Conservation (phyloP, 1,140 invertebrate genomes). For the Uloborus diversus region DNA sequence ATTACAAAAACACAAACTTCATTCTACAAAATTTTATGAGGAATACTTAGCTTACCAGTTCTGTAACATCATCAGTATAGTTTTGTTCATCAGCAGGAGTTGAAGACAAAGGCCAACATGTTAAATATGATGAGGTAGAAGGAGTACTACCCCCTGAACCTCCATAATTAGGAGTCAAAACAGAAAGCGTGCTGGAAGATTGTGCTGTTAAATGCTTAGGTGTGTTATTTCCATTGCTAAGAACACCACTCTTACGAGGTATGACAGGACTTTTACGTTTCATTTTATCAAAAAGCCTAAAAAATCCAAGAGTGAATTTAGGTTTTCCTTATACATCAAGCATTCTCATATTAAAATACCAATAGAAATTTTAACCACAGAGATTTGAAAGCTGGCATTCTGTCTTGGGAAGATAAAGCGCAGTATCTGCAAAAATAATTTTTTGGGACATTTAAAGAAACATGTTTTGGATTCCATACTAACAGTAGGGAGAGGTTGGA, state of each 20-base stretch:
- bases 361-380: too few species aligned
- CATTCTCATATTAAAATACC: too few species aligned
- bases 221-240: slow-evolving; percentile 39
- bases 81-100: slow-evolving; percentile 22
- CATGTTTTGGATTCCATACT: too few species aligned
- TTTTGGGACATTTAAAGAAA: too few species aligned
- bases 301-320: too few species aligned
- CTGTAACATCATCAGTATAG: slow-evolving; percentile 14
- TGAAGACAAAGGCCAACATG: slow-evolving; percentile 22
- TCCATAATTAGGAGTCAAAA: slow-evolving; percentile 38
- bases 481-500: too few species aligned
- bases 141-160: slow-evolving; percentile 35
- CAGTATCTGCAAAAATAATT: too few species aligned
- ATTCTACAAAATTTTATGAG: background rate
- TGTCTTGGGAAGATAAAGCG: too few species aligned
- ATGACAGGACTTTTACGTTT: slow-evolving; percentile 46
- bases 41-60: background rate
- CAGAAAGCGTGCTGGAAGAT: slow-evolving; percentile 27
- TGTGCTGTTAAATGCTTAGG: slow-evolving; percentile 42
- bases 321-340: too few species aligned
- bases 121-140: slow-evolving; percentile 33
- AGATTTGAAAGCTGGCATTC: too few species aligned
- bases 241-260: slow-evolving; percentile 30
- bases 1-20: too few species aligned
- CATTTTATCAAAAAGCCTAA: slow-evolving; percentile 15